These are phyloP conservation scores for Hyppa rectilinea DNA, from an alignment of 2,888 invertebrate species.

Conservation along the genomic window DNA sequence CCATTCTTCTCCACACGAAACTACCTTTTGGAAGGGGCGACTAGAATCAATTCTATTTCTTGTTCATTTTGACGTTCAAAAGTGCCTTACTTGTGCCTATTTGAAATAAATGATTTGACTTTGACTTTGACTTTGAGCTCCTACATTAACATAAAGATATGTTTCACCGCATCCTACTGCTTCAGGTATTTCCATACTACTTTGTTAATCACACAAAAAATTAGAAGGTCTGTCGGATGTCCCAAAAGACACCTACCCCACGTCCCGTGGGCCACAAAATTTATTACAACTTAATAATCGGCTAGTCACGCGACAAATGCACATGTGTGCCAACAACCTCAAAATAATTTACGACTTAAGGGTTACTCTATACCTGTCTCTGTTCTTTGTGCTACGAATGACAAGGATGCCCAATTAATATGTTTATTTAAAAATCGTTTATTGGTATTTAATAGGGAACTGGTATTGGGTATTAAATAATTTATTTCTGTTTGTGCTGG, in stretches of 20 bases:
- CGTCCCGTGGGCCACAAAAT: constrained; percentile 82
- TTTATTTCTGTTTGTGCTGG: constrained; percentile 70
- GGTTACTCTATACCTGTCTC: constrained; percentile 75
- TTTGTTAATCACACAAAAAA: constrained; percentile 64
- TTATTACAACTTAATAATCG: constrained; percentile 89
- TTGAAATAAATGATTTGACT: too few relatives aligned
- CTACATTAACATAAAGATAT: constrained; percentile 44
- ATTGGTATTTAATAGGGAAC: constrained; percentile 84
- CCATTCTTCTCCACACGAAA: too few relatives aligned
- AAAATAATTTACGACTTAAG: constrained; percentile 86
- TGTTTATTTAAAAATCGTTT: constrained; percentile 86
- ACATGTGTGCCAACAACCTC: constrained; percentile 84
- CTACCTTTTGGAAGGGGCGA: too few relatives aligned
- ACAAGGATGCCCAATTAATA: constrained; percentile 70
- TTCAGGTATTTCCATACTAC: constrained; percentile 47
- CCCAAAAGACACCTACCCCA: constrained; percentile 76
- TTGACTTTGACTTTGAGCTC: too few relatives aligned
- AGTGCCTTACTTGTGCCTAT: too few relatives aligned
- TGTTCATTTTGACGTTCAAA: too few relatives aligned
- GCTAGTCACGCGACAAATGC: constrained; percentile 84
- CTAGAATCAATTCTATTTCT: too few relatives aligned
- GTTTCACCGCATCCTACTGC: constrained; percentile 48
- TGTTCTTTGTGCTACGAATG: constrained; percentile 58
- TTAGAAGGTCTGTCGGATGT: constrained; percentile 61
- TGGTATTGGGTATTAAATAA: constrained; percentile 64